Base-by-base conservation (phyloP, 2,113 vertebrate genomes). In the Colistium nudipinnis region DNA sequence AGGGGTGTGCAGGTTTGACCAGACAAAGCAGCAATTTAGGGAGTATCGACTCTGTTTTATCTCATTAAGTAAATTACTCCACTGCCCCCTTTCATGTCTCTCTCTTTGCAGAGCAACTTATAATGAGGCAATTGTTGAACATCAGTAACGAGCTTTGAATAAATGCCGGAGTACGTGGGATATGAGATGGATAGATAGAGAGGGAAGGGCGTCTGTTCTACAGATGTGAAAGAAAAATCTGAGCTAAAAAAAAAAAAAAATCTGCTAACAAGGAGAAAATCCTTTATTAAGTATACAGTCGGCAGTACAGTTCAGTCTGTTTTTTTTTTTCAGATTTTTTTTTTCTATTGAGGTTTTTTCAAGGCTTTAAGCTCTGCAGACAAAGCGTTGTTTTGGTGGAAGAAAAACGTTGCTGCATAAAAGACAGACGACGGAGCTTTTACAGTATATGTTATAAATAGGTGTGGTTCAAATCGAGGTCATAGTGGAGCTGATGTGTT, bases 21-120 rank as follows among this genome's bases (percentile, higher is more conserved):
- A 75, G 53, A 72, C 81, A 66, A 76, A 83, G 74, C 48, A 44
- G 43, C 59, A 56, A 79, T 81, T 87, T 74, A 81, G 81, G 81
- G 68, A 55, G 48, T 57, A 79, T 79, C 53, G 17, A 25, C 48
- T 4, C 36, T 3, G 17, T 53, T 76, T 80, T 71, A 78, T 74
- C 61, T 80, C 47, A 61, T 51, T 8, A n/a, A 48, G 61, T 49
- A 64, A 82, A 78, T 73, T 35, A 67, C 63, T 81, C 49, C 10
- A 1, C 70, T 36, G 16, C 47, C 60, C 22, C 10, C 52, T 74
- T 72, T 74, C 39, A 61, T 60, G 41, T 60, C 51, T 59, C 28
- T 70, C 13, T 27, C 60, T 80, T 71, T 76, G 59, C 65, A 74
- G 68, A 75, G 60, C 51, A 73, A 51, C 60, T 57, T 54, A 51